Conservation (phyloP, 2,113 vertebrate species). For the Cololabis saira region DNA sequence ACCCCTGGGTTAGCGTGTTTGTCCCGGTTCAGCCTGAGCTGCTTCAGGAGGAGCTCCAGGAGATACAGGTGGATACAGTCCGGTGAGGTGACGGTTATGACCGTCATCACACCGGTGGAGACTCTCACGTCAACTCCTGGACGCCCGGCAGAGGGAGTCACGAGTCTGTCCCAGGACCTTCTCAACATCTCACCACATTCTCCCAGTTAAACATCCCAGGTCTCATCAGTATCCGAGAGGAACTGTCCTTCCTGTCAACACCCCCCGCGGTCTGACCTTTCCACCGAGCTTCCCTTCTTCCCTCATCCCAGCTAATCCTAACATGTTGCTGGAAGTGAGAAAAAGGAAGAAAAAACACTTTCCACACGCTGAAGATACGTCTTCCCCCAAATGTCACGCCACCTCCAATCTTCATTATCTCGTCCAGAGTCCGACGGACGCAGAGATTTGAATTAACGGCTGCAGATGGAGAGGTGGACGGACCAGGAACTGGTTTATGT, state of each 20-base stretch:
- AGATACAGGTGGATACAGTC: no score
- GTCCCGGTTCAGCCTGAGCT: no score
- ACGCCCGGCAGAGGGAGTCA: no score
- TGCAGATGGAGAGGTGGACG: constrained; percentile 40
- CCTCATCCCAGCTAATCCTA: constrained; percentile 27
- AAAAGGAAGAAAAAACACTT: not conserved
- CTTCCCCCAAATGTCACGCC: constrained; percentile 65
- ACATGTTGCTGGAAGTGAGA: constrained; percentile 23
- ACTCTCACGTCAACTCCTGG: no score
- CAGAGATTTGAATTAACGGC: constrained; percentile 39
- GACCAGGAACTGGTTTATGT: no score
- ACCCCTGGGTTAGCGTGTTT: no score
- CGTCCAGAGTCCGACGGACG: constrained; percentile 22
- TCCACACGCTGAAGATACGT: constrained; percentile 26
- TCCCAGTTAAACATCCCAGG: no score
- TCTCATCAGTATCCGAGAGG: constrained; percentile 2
- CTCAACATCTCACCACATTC: no score
- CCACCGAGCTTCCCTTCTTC: constrained; percentile 11
- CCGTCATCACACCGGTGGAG: no score
- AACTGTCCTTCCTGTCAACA: constrained; percentile 33
- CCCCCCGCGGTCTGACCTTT: constrained; percentile 51
- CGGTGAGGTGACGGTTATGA: no score
- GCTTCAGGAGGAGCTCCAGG: no score
- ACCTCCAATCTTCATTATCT: constrained; percentile 58
- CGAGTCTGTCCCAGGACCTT: no score